Conservation (phyloP, 2,888 invertebrate genomes). For the Pantelozetes paolii region DNA sequence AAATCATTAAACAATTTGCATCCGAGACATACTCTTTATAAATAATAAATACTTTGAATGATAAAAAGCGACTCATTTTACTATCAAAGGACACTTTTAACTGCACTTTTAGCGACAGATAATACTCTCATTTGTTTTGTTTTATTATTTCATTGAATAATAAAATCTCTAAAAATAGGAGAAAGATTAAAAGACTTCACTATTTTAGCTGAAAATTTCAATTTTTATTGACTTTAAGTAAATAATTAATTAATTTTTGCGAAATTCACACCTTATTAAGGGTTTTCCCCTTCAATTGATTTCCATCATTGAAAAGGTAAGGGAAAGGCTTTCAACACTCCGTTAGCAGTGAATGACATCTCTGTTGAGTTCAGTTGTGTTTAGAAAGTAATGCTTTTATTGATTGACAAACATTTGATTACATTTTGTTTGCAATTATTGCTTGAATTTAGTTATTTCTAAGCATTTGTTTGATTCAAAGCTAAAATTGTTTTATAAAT, state of each 20-base stretch:
- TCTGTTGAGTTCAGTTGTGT: not conserved
- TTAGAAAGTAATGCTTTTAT: constrained; percentile 6
- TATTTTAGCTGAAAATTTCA: not conserved
- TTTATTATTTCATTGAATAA: not conserved
- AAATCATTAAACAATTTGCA: not conserved
- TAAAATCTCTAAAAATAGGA: not conserved
- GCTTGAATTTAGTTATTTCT: too few species aligned
- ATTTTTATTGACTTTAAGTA: too few species aligned
- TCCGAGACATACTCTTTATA: not conserved
- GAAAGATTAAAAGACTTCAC: not conserved
- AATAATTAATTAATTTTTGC: too few species aligned
- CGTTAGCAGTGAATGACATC: not conserved
- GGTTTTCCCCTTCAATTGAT: too few species aligned
- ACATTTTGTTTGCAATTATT: too few species aligned
- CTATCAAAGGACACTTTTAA: not conserved
- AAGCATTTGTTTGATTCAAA: too few species aligned
- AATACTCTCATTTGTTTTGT: not conserved
- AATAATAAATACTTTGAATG: not conserved
- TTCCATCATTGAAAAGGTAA: too few species aligned
- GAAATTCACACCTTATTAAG: too few species aligned
- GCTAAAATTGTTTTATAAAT: too few species aligned
- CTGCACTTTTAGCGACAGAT: not conserved
- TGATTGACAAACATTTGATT: not conserved
- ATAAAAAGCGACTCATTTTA: not conserved
- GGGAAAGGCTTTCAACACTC: not conserved